These are phyloP conservation scores for Polia nebulosa DNA, from an alignment of 2,888 invertebrate species.

Conservation along the genomic window DNA sequence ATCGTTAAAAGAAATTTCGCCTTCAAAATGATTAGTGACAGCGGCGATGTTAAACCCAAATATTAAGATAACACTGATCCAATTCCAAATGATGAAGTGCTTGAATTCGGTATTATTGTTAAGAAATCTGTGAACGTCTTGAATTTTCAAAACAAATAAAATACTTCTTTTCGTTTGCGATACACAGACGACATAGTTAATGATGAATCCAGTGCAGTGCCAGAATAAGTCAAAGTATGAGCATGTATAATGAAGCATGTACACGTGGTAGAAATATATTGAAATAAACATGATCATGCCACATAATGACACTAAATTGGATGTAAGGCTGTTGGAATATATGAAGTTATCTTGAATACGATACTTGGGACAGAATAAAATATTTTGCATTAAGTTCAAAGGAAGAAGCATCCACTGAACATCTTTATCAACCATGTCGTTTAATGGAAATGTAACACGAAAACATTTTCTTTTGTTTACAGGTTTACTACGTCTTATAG, in stretches of 20 bases:
- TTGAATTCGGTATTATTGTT: neutral
- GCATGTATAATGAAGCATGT: no score
- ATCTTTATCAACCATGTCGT: constrained; percentile 9
- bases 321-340: neutral
- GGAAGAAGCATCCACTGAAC: constrained; percentile 21
- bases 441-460: neutral
- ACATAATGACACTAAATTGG: neutral
- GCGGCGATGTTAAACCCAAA: neutral
- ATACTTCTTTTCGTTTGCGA: constrained; percentile 15
- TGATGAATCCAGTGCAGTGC: constrained; percentile 15
- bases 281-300: neutral
- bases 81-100: constrained; percentile 8
- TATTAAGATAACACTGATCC: constrained; percentile 13
- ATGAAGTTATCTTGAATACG: constrained; percentile 7
- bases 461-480: neutral
- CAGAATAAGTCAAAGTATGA: neutral
- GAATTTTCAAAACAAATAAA: constrained; percentile 15
- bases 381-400: constrained; percentile 7
- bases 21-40: neutral
- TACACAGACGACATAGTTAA: constrained; percentile 12
- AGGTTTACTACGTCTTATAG: neutral
- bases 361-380: constrained; percentile 8
- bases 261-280: neutral
- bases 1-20: neutral
- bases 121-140: constrained; percentile 23